These are phyloP conservation scores for Sabatieria punctata DNA, from an alignment of 2,888 invertebrate species.

Conservation along the genomic window DNA sequence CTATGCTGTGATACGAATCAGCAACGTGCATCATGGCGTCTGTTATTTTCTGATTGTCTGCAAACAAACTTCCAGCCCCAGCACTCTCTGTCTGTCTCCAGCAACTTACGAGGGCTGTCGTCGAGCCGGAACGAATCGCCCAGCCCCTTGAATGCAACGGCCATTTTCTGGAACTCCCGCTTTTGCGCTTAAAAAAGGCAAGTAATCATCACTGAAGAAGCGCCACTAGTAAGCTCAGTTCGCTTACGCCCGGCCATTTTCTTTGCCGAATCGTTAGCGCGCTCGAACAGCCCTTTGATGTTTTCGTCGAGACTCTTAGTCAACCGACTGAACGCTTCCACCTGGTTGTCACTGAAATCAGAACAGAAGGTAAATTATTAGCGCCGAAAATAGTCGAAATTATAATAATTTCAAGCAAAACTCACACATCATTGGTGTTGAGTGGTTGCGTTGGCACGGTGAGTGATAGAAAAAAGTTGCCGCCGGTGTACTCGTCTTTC, in stretches of 20 bases:
- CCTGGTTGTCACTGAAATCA: constrained; percentile 52
- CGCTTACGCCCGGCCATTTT: constrained; percentile 53
- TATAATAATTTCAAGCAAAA: constrained; percentile 9
- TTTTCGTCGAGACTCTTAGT: constrained; percentile 68
- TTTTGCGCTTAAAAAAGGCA: constrained; percentile 46
- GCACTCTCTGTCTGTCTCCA: no score
- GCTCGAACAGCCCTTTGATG: constrained; percentile 60
- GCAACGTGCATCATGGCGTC: constrained; percentile 67
- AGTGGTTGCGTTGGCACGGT: constrained; percentile 63
- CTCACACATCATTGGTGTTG: constrained; percentile 38
- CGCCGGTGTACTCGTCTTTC: constrained; percentile 71
- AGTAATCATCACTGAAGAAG: constrained; percentile 15
- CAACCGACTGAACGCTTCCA: constrained; percentile 64
- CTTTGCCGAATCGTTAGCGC: constrained; percentile 66
- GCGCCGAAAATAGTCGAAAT: neutral
- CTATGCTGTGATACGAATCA: constrained; percentile 71
- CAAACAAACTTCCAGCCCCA: constrained; percentile 7
- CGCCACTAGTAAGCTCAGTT: constrained; percentile 13
- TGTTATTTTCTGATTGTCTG: constrained; percentile 40
- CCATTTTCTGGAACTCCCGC: constrained; percentile 73
- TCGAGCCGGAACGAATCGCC: constrained; percentile 58
- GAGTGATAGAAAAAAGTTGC: constrained; percentile 73
- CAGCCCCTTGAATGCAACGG: constrained; percentile 64
- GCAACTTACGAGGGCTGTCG: constrained; percentile 1
- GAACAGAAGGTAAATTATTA: constrained; percentile 8